Evolutionary conservation across 2,113 vertebrate species (phyloP), one percentile per base, ranked within the genome.

Genomic region (Budorcas taxicolor): DNA sequence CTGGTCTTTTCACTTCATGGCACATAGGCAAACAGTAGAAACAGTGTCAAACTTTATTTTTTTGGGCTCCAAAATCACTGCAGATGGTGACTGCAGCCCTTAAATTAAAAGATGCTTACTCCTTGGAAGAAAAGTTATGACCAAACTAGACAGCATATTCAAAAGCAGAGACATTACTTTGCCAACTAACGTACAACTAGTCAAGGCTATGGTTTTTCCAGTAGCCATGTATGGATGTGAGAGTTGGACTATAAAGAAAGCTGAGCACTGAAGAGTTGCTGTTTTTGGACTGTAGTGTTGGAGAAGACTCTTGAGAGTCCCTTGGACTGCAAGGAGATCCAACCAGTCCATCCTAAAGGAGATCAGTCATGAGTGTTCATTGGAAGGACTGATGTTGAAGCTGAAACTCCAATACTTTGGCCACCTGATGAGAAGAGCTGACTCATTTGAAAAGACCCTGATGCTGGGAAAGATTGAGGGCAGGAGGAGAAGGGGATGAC

Each of bases 231-330:
- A 62, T 62, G 60, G 60, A 33, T 62, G 60, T 62, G 31, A 33
- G 60, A 16, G 31, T 62, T 62, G 31, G 6, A 64, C 1, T 2
- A 6, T 62, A 13, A 62, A 62, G 29, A 33, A 62, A 33, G 60
- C 6, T 33, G 29, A 62, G 14, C 0, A 0, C 29, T 1, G 14
- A 62, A 62, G 29, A 0, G 33, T 7, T 62, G 31, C 15, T 62
- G 60, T 3, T 62, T 62, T 16, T 33, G 31, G 16, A 33, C 14
- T 62, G 1, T 33, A 14, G 6, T 62, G 14, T 7, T 62, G 29
- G 31, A 62, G 60, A 62, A 62, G 60, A 64, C 31, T 64, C 60
- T 64, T 16, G 60, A 33, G 31, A 64, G 60, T 33, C 1, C 14
- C 60, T 33, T 64, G 60, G 14, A 33, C 31, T 16, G 14, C 60